Evolutionary conservation across 1,140 invertebrate species (phyloP).

Genomic region (Melipona quadrifasciata): DNA sequence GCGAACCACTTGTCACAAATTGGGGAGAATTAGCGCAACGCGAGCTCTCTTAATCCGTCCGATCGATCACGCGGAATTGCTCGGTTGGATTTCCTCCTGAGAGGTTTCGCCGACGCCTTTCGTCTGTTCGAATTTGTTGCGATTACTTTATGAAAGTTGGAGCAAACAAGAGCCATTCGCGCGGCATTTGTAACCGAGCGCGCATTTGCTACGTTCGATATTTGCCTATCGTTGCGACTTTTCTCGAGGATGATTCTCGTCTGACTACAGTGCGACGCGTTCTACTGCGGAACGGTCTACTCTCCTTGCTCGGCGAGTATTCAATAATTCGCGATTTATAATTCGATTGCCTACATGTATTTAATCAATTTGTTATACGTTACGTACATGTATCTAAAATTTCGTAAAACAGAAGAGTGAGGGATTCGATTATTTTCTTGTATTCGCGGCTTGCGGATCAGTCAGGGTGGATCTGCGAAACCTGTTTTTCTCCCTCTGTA

Average conservation of each 20-base stretch:
- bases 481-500: not conserved
- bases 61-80: constrained; percentile 33
- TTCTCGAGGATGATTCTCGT: not conserved
- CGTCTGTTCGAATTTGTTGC: not conserved
- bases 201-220: not conserved
- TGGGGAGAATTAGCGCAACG: constrained; percentile 12
- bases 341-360: not conserved
- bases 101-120: constrained; percentile 9
- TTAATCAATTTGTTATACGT: not conserved
- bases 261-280: not conserved
- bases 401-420: not conserved
- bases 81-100: not conserved
- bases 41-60: not conserved
- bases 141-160: not conserved
- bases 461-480: not conserved
- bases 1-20: not conserved
- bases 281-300: not conserved
- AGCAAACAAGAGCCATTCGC: not conserved
- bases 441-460: not conserved
- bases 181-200: not conserved
- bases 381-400: too few species aligned
- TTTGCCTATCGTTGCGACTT: not conserved
- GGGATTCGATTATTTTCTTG: not conserved
- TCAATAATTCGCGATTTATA: not conserved
- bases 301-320: not conserved